Base-by-base conservation (phyloP, 53 echinoderm and acorn worm genomes). In the Luidia sarsii region DNA sequence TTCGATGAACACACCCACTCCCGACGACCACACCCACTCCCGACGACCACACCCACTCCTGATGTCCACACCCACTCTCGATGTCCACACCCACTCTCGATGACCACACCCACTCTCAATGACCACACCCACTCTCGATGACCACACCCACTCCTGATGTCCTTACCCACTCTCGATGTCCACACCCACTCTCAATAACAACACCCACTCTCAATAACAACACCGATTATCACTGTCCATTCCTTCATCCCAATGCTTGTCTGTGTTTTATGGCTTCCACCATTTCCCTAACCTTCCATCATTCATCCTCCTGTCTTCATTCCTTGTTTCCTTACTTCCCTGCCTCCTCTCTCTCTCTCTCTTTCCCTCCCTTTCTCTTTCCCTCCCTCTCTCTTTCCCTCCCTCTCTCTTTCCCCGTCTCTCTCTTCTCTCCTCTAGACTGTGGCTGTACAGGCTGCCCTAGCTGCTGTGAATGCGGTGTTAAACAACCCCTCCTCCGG, bases 401-500 rank as follows among this genome's bases (percentile, higher is more conserved):
- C 33, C 22, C 33, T 46, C 16, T 19, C 51, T 46, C 70, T 24
- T 31, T 16, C 68, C 48, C 15, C 27, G 48, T 29, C 8, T 7
- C 27, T 60, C 2, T 75, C 59, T 67, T 68, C 48, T 75, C 57
- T 32, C 71, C 70, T 77, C 29, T 80, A 92, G 92, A 88, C 96
- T 65, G 87, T 95, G 70, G 90, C 90, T 48, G 92, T 93, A 62
- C 92, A 92, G 80, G 92, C 92, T 24, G 92, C 95, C 77, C 84
- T 95, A 30, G 89, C 90, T 52, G 92, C 92, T 27, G 92, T 92
- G 48, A 90, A 92, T 39, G 92, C 92, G 33, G 92, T 95, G 56
- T 86, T 92, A 60, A 90, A 90, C 87, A 83, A 80, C 57, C 77
- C 88, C 55, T 88, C 91, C 53, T 68, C 87, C 48, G 36, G 39